Conservation (phyloP, 2,113 vertebrate species). For the mouse (Mus musculus) region DNA sequence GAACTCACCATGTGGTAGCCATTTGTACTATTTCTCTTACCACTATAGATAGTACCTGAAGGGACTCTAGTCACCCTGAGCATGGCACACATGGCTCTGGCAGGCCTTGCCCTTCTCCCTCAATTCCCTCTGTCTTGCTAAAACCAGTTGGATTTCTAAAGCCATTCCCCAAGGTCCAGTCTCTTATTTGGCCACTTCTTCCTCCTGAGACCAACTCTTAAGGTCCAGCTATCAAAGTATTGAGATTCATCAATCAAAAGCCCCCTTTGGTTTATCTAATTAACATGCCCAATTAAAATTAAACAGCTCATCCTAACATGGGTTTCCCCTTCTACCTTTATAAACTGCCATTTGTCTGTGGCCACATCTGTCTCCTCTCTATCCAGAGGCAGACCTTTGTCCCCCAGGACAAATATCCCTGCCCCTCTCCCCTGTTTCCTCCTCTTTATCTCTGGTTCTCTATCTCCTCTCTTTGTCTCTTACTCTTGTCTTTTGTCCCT, state of each 20-base stretch:
- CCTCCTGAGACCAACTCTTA: background rate
- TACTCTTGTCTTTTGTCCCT: background rate
- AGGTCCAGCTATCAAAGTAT: background rate
- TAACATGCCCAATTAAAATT: background rate
- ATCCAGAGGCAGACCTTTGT: background rate
- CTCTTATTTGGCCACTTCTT: background rate
- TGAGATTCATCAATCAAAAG: background rate
- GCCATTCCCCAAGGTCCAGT: background rate
- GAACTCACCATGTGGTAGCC: background rate
- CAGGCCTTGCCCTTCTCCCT: background rate
- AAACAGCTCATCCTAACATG: background rate
- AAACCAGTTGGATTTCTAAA: background rate
- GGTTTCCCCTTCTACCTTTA: background rate
- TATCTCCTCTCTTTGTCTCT: background rate
- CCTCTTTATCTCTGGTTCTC: background rate
- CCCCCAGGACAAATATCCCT: background rate
- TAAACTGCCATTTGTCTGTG: background rate
- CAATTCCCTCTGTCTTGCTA: background rate
- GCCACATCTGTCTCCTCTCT: background rate
- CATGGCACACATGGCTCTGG: background rate
- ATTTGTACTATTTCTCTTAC: conserved; percentile 19
- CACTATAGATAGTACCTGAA: background rate
- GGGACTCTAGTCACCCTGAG: background rate
- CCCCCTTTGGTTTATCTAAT: background rate
- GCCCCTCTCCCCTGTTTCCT: background rate